phyloP scores from a whole-genome alignment of 2,797 vertebrate genomes.

The Amazona finschi region DNA sequence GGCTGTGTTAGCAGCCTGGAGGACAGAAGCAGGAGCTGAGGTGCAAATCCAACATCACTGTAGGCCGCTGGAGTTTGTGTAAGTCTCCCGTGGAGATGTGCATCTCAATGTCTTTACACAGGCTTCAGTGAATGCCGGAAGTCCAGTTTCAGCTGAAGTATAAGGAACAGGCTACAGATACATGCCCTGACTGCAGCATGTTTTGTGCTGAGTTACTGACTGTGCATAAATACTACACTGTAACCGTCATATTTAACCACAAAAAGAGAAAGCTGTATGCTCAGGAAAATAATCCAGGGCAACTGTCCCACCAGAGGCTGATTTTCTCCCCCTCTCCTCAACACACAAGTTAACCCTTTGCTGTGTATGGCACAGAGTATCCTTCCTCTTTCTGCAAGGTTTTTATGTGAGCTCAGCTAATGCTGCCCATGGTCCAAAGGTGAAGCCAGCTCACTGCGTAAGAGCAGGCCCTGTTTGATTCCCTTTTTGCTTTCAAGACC shows the following conservation, averaged over 20 bases:
- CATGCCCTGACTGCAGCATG: neutral
- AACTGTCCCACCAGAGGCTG: neutral
- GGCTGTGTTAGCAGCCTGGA: neutral
- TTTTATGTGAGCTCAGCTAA: neutral
- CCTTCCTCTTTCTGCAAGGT: neutral
- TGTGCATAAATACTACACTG: conserved; percentile 20
- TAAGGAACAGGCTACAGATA: neutral
- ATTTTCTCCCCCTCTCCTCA: neutral
- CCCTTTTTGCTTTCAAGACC: neutral
- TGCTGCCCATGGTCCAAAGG: conserved; percentile 9
- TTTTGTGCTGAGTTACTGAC: conserved; percentile 55
- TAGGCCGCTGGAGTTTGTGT: neutral
- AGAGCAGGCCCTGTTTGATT: neutral
- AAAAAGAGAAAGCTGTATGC: conserved; percentile 22
- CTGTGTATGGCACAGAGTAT: neutral
- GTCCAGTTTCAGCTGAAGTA: conserved; percentile 3
- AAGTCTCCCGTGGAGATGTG: neutral
- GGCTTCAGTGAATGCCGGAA: neutral
- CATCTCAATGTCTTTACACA: neutral
- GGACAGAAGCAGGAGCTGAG: neutral
- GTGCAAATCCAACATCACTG: neutral
- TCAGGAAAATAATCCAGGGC: conserved; percentile 30
- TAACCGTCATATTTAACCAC: conserved; percentile 45
- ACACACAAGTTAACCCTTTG: neutral
- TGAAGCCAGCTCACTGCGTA: neutral